Base-by-base conservation (phyloP, 2,888 invertebrate genomes). In the Volucella inanis region DNA sequence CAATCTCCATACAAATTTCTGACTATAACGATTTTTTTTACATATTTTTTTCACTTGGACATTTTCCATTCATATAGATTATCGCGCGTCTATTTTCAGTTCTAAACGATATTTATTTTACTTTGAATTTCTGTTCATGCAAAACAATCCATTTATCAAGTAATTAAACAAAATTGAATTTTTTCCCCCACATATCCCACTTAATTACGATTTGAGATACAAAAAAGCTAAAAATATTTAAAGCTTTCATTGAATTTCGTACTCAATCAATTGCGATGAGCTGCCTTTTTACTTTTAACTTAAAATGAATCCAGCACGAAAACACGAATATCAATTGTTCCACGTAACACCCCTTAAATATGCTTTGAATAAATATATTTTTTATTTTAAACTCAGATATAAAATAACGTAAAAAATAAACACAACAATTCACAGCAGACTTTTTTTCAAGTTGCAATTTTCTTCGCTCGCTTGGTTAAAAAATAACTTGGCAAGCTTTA, bases 1-100 rank as follows among this genome's bases (percentile, higher is more conserved):
- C 22, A 74, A 74, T 59, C 65, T 75, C 57, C 41, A 39, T 39
- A 11, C 18, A 52, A 71, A 70, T 64, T 12, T 50, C 45, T 62
- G 68, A 45, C 75, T 57, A 45, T 81, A 57, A 64, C 45, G 47
- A 49, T 64, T 67, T 47, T 75, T 71, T 47, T 12, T 41, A 18
- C 4, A 0, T 52, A 31, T 50, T 59, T 61, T 31, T 50, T 61
- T 52, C n/a, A 22, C 47, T 39, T 9, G n/a, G 8, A 8, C 39
- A 22, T 52, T 43, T 52, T 54, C 8, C 14, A n/a, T 15, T 18
- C n/a, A 1, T 38, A 10, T 38, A 31, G n/a, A 39, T 59, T 0
- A 55, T 0, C 18, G 22, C n/a, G 41, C 38, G 41, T 22, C 50
- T 41, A 12, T 31, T 67, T 45, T 11, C 38, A 39, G 15, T n/a